A percentile compares a stretch with the other conserved stretches of the same genome.
Conservation (phyloP, 1,140 invertebrate species). For the Yoshiicerus persimilis region DNA sequence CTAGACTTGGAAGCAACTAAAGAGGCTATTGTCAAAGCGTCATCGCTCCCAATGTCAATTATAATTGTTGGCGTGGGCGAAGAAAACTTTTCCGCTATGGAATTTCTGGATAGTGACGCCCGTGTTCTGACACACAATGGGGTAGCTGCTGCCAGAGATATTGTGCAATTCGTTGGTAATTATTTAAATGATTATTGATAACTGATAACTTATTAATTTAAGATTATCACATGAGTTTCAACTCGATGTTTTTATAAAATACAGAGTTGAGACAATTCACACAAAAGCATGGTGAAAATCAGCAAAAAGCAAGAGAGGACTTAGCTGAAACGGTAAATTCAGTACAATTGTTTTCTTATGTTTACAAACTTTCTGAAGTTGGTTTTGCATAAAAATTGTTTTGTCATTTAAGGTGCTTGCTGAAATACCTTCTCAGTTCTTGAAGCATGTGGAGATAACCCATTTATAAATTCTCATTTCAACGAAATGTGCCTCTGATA, state of each 20-base stretch:
- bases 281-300: not conserved
- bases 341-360: not conserved
- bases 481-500: not conserved
- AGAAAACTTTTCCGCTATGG: slow-evolving; percentile 57
- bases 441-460: not conserved
- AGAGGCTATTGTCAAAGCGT: slow-evolving; percentile 53
- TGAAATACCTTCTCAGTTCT: not conserved
- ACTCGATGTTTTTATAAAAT: not conserved
- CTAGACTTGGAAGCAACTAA: slow-evolving; percentile 53
- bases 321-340: not conserved
- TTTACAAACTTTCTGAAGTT: not conserved
- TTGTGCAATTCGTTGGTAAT: slow-evolving; percentile 56
- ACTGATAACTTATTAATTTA: not conserved
- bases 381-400: not conserved
- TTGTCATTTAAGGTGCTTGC: not conserved
- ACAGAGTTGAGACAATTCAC: not conserved
- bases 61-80: slow-evolving; percentile 64
- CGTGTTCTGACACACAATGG: slow-evolving; percentile 51
- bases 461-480: not conserved
- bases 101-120: slow-evolving; percentile 55
- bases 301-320: not conserved
- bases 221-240: not conserved
- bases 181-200: not conserved
- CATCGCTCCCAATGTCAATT: slow-evolving; percentile 54
- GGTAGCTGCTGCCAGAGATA: slow-evolving; percentile 53